Base-by-base conservation (phyloP, 1,140 invertebrate genomes). In the Nilaparvata lugens region DNA sequence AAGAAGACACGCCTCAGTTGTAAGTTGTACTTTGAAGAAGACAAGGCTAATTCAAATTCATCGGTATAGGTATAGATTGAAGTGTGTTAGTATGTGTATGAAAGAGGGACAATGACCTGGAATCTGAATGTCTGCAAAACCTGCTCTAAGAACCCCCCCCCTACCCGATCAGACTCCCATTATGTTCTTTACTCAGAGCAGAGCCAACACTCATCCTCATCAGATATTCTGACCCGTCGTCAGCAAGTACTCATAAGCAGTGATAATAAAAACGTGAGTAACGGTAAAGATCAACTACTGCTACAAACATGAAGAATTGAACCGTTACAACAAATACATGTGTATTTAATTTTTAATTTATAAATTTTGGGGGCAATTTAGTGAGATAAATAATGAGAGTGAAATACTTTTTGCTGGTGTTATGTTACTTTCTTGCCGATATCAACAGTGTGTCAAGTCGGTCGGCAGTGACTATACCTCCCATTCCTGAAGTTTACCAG, bases 401-500 rank as follows among this genome's bases (percentile, higher is more conserved):
- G 31, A 35, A 35, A 35, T 35, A 35, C 7, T 4, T 35, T 35
- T 35, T 35, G 31, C 31, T 35, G 9, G 31, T 35, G 31, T 4
- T 11, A 35, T 35, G 31, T 35, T 35, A 35, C 31, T 35, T 35
- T 35, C 7, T 35, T 11, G 31, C 9, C 31, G 31, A 35, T 35
- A 4, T 35, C 31, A 35, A 4, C 7, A 4, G 31, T 19, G 21
- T n/a, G 6, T 6, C 7, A 23, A 48, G 21, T 43, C 21, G 51
- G 14, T 23, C 23, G 13, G 24, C 52, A 2, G 18, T 56, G 62
- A 55, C 71, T 40, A 61, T 75, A 53, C 73, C 74, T 16, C 62
- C 68, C 55, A 70, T 77, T 35, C 74, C 75, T 7, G 71, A 73
- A 52, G 66, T 73, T 2, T 24, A 75, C 13, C 69, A 73, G 67